Base-by-base conservation (phyloP, 2,888 invertebrate genomes). In the Dolichopus griseipennis region DNA sequence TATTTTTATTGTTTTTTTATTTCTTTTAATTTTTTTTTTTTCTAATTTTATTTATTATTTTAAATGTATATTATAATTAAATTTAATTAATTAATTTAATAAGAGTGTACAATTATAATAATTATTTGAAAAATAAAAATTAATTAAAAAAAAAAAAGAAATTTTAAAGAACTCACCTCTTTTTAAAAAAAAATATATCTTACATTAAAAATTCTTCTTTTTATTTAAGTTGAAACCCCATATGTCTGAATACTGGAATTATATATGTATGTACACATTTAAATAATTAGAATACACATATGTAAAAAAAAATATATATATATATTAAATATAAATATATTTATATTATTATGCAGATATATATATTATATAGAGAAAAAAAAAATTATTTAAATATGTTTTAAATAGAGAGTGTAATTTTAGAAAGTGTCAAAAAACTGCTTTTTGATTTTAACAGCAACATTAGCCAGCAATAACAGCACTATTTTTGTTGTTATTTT, bases 341-440 rank as follows among this genome's bases (percentile, higher is more conserved):
- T 41, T 41, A 41, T 41, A 41, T 12, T 41, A 2, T 41, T 41
- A 41, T 41, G 8, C 15, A 7, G 3, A 15, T 41, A 18, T 52
- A 52, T 52, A 52, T 52, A 52, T 52, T 18, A 52, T 52, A 18
- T 52, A 52, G 2, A 52, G 6, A 52, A 52, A n/a, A 18, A 1
- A 52, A 52, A 12, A 52, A 12, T 4, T 52, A 52, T 37, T 10
- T 37, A 37, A 12, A 52, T 52, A 52, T 52, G 52, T 52, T 52
- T 52, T 52, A 52, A 52, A 52, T 18, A 52, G 52, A 52, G n/a
- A 52, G 52, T 52, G 52, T 52, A 18, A 52, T 52, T 52, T 52
- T 52, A 52, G 52, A 52, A 52, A 52, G 52, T 52, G 52, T 52
- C 52, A 52, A 52, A 52, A 52, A 52, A 52, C 52, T 52, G 52